A percentile compares a stretch with the other conserved stretches of the same genome.
These are phyloP conservation scores for Mustelus asterias DNA, from an alignment of 2,113 vertebrate genomes.

Conservation along the genomic window DNA sequence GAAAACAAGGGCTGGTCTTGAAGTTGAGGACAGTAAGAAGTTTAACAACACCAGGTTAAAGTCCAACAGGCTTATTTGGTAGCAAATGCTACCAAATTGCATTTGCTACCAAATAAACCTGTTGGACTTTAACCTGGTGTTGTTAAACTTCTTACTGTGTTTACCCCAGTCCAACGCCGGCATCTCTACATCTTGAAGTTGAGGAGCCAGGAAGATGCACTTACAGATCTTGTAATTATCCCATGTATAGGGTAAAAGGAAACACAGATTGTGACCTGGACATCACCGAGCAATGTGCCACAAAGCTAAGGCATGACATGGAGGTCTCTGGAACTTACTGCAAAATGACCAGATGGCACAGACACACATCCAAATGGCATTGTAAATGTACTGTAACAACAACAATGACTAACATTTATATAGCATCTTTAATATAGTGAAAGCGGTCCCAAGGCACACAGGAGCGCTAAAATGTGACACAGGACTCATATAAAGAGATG, in stretches of 20 bases:
- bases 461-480: not conserved
- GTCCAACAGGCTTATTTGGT: no score
- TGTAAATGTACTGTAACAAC: not conserved
- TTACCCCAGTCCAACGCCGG: no score
- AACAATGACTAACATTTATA: not conserved
- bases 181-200: not conserved
- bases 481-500: not conserved
- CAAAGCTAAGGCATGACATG: not conserved
- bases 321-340: not conserved
- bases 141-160: no score
- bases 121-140: no score
- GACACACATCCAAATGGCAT: not conserved
- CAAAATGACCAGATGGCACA: not conserved
- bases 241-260: not conserved
- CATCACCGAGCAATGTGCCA: not conserved
- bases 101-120: no score
- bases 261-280: not conserved
- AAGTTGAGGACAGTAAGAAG: no score
- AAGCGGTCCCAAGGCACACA: not conserved
- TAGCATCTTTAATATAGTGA: not conserved
- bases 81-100: no score
- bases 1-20: not conserved
- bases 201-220: not conserved
- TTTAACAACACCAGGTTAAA: no score
- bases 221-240: not conserved